Conservation (phyloP, 2,888 invertebrate genomes). For the Nudaria mundana region DNA sequence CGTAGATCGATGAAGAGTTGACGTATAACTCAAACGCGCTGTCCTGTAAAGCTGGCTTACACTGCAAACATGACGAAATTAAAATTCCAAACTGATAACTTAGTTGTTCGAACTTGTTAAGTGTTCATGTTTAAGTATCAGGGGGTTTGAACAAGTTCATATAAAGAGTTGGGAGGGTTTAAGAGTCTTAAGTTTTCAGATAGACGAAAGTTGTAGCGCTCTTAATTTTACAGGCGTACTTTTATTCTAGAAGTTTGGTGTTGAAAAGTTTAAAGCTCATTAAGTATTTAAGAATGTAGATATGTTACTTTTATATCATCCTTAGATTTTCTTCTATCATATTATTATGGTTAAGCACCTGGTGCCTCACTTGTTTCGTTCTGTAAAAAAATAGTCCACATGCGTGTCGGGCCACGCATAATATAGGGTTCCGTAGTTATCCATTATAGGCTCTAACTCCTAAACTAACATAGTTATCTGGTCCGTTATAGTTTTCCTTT, state of each 20-base stretch:
- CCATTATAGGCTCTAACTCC: too few relatives aligned
- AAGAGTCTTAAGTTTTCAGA: slow-evolving; percentile 17
- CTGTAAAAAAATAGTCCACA: too few relatives aligned
- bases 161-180: slow-evolving; percentile 19
- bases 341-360: too few relatives aligned
- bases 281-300: background rate
- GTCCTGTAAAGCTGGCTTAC: slow-evolving; percentile 85
- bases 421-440: too few relatives aligned
- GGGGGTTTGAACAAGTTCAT: slow-evolving; percentile 23
- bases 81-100: slow-evolving; percentile 28
- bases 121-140: slow-evolving; percentile 26
- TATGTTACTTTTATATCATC: too few relatives aligned
- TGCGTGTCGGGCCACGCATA: too few relatives aligned
- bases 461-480: too few relatives aligned
- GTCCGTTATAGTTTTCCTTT: too few relatives aligned
- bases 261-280: background rate
- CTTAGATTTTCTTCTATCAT: background rate
- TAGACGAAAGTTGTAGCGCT: background rate
- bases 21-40: slow-evolving; percentile 83
- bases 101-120: slow-evolving; percentile 22
- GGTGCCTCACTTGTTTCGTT: too few relatives aligned
- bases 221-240: background rate
- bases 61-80: slow-evolving; percentile 60
- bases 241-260: background rate
- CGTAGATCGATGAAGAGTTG: slow-evolving; percentile 83